These are phyloP conservation scores for Petrosia ficiformis DNA, from an alignment of 37 sponge, comb jelly and placozoan species.

Conservation along the genomic window DNA sequence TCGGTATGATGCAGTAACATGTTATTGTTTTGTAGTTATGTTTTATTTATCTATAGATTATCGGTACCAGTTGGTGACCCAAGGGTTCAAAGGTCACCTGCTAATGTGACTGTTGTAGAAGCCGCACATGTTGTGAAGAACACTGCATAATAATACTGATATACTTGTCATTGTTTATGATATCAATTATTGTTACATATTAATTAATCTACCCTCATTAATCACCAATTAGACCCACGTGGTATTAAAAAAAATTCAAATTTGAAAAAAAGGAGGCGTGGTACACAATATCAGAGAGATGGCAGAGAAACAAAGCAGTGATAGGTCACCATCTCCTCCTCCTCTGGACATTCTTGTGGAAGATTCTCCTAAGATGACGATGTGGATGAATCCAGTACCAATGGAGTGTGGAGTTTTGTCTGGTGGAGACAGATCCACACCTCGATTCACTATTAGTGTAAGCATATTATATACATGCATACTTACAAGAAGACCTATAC, in stretches of 20 bases:
- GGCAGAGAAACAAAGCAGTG: too few species aligned
- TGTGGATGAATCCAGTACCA: slow-evolving; percentile 57
- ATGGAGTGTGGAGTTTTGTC: slow-evolving; percentile 56
- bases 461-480: background rate
- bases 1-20: slow-evolving; percentile 5
- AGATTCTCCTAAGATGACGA: background rate
- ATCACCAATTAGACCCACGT: too few species aligned
- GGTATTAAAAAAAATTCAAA: too few species aligned
- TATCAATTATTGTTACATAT: too few species aligned
- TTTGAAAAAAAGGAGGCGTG: too few species aligned
- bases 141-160: slow-evolving; percentile 40
- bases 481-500: too few species aligned
- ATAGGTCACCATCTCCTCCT: too few species aligned
- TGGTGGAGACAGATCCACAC: background rate
- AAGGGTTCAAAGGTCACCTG: slow-evolving; percentile 23
- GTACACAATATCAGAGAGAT: too few species aligned
- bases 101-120: slow-evolving; percentile 69
- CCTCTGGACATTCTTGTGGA: too few species aligned
- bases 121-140: slow-evolving; percentile 90
- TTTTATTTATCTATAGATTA: slow-evolving; percentile 13
- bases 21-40: background rate
- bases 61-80: slow-evolving; percentile 75
- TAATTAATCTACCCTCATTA: too few species aligned
- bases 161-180: too few species aligned
- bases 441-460: background rate